Conservation (phyloP, 2,888 invertebrate species). For the Cerastis rubricosa region DNA sequence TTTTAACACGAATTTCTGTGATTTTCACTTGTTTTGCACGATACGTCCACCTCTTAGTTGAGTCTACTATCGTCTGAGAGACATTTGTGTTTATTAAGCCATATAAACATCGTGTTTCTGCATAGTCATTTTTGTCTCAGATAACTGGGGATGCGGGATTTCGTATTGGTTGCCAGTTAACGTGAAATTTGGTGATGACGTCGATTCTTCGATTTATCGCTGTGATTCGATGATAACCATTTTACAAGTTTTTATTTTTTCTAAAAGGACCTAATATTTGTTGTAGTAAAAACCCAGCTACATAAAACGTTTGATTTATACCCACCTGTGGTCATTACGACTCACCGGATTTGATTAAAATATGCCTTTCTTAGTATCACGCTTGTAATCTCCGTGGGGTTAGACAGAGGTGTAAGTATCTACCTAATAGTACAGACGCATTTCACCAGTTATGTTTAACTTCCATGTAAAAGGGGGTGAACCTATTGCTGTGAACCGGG, state of each 20-base stretch:
- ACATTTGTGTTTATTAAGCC: constrained; percentile 55
- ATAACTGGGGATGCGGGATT: constrained; percentile 59
- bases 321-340: not conserved
- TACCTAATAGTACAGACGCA: too few species aligned
- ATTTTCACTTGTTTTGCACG: constrained; percentile 33
- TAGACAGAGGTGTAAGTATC: too few species aligned
- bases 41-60: constrained; percentile 66
- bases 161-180: constrained; percentile 29
- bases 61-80: constrained; percentile 64
- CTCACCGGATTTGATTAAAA: constrained; percentile 14
- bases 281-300: constrained; percentile 35
- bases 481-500: too few species aligned
- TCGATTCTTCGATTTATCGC: constrained; percentile 16
- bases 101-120: constrained; percentile 65
- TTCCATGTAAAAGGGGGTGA: too few species aligned
- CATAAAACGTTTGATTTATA: constrained; percentile 17
- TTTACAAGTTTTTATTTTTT: not conserved
- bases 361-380: not conserved
- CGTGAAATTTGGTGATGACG: constrained; percentile 47
- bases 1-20: constrained; percentile 24
- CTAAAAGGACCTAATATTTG: constrained; percentile 16
- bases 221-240: constrained; percentile 4
- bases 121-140: constrained; percentile 57
- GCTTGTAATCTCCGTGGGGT: too few species aligned
- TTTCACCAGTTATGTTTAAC: too few species aligned